phyloP scores from a whole-genome alignment of 2,113 vertebrate genomes.

The Martes martes region DNA sequence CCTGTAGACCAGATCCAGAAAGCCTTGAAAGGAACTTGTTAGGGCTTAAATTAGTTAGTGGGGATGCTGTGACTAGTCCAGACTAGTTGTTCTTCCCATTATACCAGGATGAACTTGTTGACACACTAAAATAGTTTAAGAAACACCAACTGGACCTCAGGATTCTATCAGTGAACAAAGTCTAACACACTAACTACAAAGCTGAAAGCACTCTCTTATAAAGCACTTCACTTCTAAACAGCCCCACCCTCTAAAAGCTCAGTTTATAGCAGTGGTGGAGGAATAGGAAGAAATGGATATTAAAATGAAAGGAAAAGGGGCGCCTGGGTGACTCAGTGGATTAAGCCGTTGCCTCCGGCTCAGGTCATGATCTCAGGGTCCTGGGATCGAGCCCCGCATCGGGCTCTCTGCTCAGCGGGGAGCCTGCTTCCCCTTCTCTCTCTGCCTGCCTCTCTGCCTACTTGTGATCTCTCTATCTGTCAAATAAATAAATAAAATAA shows the following conservation, averaged over 20 bases:
- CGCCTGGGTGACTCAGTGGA: too few relatives aligned
- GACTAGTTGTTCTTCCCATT: neutral
- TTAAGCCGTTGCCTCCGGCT: too few relatives aligned
- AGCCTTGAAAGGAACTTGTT: neutral
- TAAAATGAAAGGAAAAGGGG: neutral
- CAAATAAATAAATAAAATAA: too few relatives aligned
- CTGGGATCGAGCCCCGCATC: too few relatives aligned
- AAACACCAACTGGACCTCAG: neutral
- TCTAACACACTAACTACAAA: neutral
- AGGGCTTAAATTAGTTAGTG: neutral
- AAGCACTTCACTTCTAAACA: neutral
- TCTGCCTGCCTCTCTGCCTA: too few relatives aligned
- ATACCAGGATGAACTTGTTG: neutral
- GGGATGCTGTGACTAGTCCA: neutral
- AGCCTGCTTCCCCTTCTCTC: too few relatives aligned
- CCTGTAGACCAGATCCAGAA: neutral
- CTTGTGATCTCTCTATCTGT: too few relatives aligned
- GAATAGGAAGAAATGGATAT: neutral
- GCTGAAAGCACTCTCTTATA: neutral
- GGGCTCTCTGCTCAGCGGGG: too few relatives aligned
- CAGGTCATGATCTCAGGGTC: too few relatives aligned
- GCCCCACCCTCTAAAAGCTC: neutral
- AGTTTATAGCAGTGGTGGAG: neutral
- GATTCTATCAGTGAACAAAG: neutral
- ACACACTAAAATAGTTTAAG: neutral